Base-by-base conservation (phyloP, 2,797 vertebrate genomes). In the Dendrocincla tyrannina region DNA sequence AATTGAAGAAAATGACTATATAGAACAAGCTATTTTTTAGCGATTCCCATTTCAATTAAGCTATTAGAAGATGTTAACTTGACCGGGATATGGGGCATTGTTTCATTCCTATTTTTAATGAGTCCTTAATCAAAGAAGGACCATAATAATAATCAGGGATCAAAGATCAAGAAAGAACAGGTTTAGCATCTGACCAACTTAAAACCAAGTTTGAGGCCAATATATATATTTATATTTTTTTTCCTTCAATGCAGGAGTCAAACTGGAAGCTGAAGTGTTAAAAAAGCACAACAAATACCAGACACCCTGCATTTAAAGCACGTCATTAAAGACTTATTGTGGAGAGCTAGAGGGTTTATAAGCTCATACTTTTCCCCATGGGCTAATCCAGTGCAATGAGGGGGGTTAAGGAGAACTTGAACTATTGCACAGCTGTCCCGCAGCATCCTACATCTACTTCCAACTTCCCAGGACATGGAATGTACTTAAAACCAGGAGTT, bases 231-330 rank as follows among this genome's bases (percentile, higher is more conserved):
- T 28, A 5, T 50, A 9, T 11, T 32, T 9, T 6, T n/a, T 53
- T 23, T 25, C 58, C 11, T 60, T 93, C 56, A 63, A 11, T 41
- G 35, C 15, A 63, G 41, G 55, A 80, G 39, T 56, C 42, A 62
- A 63, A 53, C 68, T 83, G 80, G 74, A 94, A 94, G 63, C 3
- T 80, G 60, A 83, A 94, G 74, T 46, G 64, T 92, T 91, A 89
- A 92, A 81, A 76, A 42, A 78, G 73, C 42, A 88, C 46, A 83
- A 73, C 18, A 90, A 89, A 74, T 67, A 70, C 47, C 68, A 94
- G 81, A 67, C 39, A 85, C 6, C 7, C 19, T 63, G 39, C 58
- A 84, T 78, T 91, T 72, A 93, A 93, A 88, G 64, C 17, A 60
- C 53, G 23, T 27, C 33, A 46, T 68, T 89, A 84, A 85, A 68